phyloP scores from a whole-genome alignment of 2,888 invertebrate genomes.

The Cephus spinipes region DNA sequence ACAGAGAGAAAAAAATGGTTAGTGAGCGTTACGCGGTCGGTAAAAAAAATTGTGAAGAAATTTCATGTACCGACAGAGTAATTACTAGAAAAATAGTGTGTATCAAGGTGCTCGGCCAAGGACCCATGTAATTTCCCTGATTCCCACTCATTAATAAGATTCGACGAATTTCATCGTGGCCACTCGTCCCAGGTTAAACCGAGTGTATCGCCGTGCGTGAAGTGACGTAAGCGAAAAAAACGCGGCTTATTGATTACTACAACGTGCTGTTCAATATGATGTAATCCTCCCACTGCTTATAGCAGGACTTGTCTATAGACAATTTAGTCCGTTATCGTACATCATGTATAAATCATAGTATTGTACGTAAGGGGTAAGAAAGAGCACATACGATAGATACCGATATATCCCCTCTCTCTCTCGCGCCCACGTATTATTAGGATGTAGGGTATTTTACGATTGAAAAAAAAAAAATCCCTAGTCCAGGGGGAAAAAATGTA shows the following conservation, averaged over 20 bases:
- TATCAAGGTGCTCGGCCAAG: no score
- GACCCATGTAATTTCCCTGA: no score
- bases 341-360: slow-evolving; percentile 42
- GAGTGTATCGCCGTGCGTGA: background rate
- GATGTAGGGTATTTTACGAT: no score
- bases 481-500: no score
- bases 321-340: slow-evolving; percentile 36
- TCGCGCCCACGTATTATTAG: background rate
- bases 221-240: slow-evolving; percentile 10
- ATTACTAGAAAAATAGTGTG: no score
- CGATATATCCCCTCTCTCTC: background rate
- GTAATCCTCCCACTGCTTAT: slow-evolving; percentile 29
- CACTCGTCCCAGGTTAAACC: no score
- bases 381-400: slow-evolving; percentile 30
- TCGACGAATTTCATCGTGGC: no score
- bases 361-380: slow-evolving; percentile 34
- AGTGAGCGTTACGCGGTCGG: no score
- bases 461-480: no score
- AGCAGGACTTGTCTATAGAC: slow-evolving; percentile 8
- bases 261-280: slow-evolving; percentile 5
- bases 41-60: no score
- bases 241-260: slow-evolving; percentile 6
- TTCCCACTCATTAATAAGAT: no score
- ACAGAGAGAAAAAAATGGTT: background rate
- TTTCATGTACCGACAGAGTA: no score